These are phyloP conservation scores for Aplocera efformata DNA, from an alignment of 2,888 invertebrate genomes.

Conservation along the genomic window DNA sequence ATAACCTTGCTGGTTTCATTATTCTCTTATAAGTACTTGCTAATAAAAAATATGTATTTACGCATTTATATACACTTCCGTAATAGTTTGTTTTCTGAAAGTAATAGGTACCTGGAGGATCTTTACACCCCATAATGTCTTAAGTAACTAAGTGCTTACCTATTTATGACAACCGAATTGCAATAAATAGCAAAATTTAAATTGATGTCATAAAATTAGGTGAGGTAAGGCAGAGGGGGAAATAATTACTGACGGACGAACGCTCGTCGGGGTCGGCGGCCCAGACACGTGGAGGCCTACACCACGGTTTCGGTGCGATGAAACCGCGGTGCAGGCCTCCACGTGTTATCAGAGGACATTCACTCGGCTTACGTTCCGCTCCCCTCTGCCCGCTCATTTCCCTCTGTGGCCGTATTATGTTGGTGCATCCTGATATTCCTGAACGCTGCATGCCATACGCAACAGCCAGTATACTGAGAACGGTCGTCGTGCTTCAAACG, in stretches of 20 bases:
- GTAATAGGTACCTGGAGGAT: too few relatives aligned
- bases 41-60: too few relatives aligned
- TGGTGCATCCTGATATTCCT: slow-evolving; percentile 74
- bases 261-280: slow-evolving; percentile 60
- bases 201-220: slow-evolving; percentile 23
- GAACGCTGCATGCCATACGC: slow-evolving; percentile 69
- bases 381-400: slow-evolving; percentile 46
- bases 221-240: slow-evolving; percentile 43
- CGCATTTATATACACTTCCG: too few relatives aligned
- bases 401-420: slow-evolving; percentile 57
- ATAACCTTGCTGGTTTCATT: too few relatives aligned
- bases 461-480: slow-evolving; percentile 68
- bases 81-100: too few relatives aligned
- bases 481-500: slow-evolving; percentile 50
- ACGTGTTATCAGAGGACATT: slow-evolving; percentile 67
- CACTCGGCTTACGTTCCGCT: slow-evolving; percentile 54
- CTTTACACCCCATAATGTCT: too few relatives aligned
- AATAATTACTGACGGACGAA: slow-evolving; percentile 25
- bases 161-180: too few relatives aligned
- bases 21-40: too few relatives aligned
- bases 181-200: slow-evolving; percentile 2
- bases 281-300: slow-evolving; percentile 75
- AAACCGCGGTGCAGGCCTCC: slow-evolving; percentile 75
- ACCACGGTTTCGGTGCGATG: slow-evolving; percentile 62
- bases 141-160: too few relatives aligned